phyloP scores from a whole-genome alignment of 2,113 vertebrate species.

The Petrocephalus zakoni region DNA sequence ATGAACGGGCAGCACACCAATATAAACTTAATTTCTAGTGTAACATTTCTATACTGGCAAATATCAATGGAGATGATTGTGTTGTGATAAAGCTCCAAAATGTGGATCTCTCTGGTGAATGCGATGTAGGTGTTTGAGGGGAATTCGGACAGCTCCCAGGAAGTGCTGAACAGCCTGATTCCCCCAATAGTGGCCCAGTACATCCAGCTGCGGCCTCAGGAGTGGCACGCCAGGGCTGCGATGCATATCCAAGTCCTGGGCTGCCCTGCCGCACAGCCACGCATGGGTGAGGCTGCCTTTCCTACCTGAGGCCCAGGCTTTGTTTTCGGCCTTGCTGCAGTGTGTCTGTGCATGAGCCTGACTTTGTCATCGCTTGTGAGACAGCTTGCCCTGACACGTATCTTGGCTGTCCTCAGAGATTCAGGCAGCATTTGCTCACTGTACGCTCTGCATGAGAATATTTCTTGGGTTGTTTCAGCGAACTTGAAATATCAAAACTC shows the following conservation, averaged over 20 bases:
- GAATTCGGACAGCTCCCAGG: conserved; percentile 51
- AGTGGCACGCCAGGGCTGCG: conserved; percentile 57
- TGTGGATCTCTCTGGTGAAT: neutral
- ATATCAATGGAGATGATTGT: neutral
- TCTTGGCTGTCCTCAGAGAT: neutral
- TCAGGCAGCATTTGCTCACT: neutral
- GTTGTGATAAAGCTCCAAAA: neutral
- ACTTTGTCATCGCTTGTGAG: neutral
- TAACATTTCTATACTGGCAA: neutral
- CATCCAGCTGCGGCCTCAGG: conserved; percentile 59
- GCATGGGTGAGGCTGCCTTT: conserved; percentile 28
- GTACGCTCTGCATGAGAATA: neutral
- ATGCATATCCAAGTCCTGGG: conserved; percentile 65
- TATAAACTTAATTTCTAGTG: neutral
- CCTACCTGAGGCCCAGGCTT: conserved; percentile 15
- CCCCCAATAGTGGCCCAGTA: conserved; percentile 66
- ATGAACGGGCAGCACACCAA: neutral
- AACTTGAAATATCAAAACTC: neutral
- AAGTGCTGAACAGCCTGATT: conserved; percentile 67
- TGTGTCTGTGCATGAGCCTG: neutral
- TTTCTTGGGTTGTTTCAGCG: neutral
- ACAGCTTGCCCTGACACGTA: neutral
- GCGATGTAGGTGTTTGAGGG: conserved; percentile 69
- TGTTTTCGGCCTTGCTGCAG: neutral
- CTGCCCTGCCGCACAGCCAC: conserved; percentile 52